Percentiles rank a stretch among this genome's conserved stretches.
Conservation (phyloP, 2,797 vertebrate species). For the Chelmon rostratus region DNA sequence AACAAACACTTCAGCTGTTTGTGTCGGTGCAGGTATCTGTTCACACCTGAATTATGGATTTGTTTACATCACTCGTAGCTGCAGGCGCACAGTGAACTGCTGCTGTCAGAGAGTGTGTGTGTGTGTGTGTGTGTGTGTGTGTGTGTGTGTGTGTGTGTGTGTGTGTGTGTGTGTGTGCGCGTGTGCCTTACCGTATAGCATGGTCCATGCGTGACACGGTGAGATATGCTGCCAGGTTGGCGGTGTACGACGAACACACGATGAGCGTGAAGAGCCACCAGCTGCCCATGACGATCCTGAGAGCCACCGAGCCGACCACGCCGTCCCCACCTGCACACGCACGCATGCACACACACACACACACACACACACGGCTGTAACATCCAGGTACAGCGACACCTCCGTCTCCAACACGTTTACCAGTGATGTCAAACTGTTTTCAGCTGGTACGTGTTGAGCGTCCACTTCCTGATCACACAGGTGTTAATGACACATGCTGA, state of each 20-base stretch:
- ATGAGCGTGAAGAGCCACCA: constrained; percentile 99
- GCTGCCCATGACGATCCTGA: constrained; percentile 98
- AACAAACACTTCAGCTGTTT: neutral
- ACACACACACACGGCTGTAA: constrained; percentile 8
- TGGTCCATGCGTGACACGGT: constrained; percentile 98
- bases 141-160: constrained; percentile 13
- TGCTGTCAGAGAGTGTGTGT: neutral
- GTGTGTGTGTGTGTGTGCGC: constrained; percentile 8
- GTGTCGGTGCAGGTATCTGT: neutral
- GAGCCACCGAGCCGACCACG: constrained; percentile 90
- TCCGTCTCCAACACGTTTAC: too few species aligned
- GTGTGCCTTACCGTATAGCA: constrained; percentile 89
- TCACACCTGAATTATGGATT: neutral
- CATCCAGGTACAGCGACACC: too few species aligned
- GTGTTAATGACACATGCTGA: neutral
- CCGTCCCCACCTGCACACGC: constrained; percentile 89
- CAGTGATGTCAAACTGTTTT: neutral
- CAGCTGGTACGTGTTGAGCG: neutral
- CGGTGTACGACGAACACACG: constrained; percentile 98
- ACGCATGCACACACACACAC: constrained; percentile 29
- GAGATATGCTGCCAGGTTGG: constrained; percentile 96
- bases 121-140: constrained; percentile 11
- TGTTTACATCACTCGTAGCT: neutral
- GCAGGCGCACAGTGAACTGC: neutral
- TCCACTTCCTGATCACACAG: neutral